Evolutionary conservation across 2,888 invertebrate species (phyloP).

Genomic region (Himalopsyche japonica): DNA sequence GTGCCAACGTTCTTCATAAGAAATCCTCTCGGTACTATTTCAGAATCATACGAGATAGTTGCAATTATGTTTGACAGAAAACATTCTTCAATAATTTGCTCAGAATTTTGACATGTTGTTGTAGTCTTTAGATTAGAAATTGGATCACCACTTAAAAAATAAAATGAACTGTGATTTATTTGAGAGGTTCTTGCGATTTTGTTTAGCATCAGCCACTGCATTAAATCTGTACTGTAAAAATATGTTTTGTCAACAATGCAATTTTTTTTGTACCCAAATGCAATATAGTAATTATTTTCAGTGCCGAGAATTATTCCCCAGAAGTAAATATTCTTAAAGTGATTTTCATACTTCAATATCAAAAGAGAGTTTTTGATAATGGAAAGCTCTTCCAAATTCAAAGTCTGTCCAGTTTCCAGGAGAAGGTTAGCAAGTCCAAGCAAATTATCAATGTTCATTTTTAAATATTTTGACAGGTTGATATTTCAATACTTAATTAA

Average conservation of each 20-base stretch:
- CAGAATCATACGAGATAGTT: conserved; percentile 73
- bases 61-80: conserved; percentile 73
- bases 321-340: conserved; percentile 78
- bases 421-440: conserved; percentile 38
- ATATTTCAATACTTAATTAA: no score
- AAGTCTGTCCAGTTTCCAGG: conserved; percentile 66
- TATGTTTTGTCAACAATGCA: conserved; percentile 72
- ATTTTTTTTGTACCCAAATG: conserved; percentile 77
- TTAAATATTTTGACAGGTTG: background rate
- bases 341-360: conserved; percentile 81
- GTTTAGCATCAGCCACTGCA: conserved; percentile 62
- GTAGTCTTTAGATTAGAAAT: background rate
- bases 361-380: conserved; percentile 77
- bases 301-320: conserved; percentile 84
- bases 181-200: conserved; percentile 46
- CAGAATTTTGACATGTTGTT: background rate
- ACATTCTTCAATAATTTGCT: conserved; percentile 74
- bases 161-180: conserved; percentile 46
- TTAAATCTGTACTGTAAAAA: conserved; percentile 76
- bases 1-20: conserved; percentile 74
- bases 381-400: conserved; percentile 73
- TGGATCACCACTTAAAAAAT: conserved; percentile 20
- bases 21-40: conserved; percentile 78
- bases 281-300: conserved; percentile 75
- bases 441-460: conserved; percentile 19